Evolutionary conservation across 2,888 invertebrate species (phyloP), one percentile per base, ranked within the genome.

Genomic region (Caenorhabditis japonica): DNA sequence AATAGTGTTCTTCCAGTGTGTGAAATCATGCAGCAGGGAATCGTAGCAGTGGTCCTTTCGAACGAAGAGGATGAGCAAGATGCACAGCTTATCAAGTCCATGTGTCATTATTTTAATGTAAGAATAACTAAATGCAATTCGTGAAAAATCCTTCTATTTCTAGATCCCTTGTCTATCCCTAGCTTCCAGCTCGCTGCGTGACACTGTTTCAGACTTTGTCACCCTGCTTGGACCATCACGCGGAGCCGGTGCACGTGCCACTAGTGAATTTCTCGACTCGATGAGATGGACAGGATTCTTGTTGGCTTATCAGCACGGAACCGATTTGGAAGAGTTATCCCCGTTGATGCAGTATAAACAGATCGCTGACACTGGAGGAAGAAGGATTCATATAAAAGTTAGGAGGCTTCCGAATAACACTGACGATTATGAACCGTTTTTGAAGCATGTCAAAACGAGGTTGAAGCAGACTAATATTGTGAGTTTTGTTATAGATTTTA

Each of bases 381-480:
- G 73, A 21, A 38, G 72, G 39, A 62, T 77, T 8, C 64, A 66
- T 12, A 69, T 80, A 8, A 74, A 72, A 68, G 62, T 80, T 17
- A 38, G 80, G 15, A 64, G 79, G 43, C 72, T 85, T 27, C 85
- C 85, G 4, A 74, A 76, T 19, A 78, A 75, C 44, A 72, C 80
- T 13, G 75, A 74, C 30, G 78, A 82, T 44, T 85, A 79, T 69
- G 83, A 82, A 30, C 80, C 80, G 5, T 85, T 85, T 60, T 41
- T 85, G 43, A 85, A 85, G 66, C 79, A 85, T 75, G 75, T 82
- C 36, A 80, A 81, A 34, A 82, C 84, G 27, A 49, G 75, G 25
- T 69, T 85, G 38, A 78, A 83, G 68, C 81, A 84, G 51, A 81
- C 85, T 4, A 85, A 85, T 61, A 83, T 85, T 38, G 84, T 84